Conservation (phyloP, 2,888 invertebrate genomes). For the Apocheima hispidaria region DNA sequence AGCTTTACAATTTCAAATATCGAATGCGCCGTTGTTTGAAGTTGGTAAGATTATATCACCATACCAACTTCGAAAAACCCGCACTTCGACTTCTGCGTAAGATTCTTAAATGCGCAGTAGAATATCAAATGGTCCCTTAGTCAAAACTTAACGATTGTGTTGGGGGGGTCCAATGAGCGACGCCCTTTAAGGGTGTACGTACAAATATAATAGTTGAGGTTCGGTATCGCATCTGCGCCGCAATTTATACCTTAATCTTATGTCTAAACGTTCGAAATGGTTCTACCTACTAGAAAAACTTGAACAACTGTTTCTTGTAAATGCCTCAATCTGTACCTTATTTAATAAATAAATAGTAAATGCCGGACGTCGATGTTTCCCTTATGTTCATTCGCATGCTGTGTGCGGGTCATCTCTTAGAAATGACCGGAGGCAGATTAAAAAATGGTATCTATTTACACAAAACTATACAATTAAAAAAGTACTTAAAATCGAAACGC, state of each 20-base stretch:
- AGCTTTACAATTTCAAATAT: no score
- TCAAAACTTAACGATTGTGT: neutral
- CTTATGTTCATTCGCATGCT: conserved; percentile 2
- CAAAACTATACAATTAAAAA: conserved; percentile 24
- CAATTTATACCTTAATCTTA: conserved; percentile 44
- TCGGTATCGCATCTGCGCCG: conserved; percentile 44
- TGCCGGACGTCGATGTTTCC: conserved; percentile 32
- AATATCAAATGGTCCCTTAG: neutral
- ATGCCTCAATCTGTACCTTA: conserved; percentile 46
- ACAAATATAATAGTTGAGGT: neutral
- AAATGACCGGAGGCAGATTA: conserved; percentile 29
- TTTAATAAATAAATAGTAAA: conserved; percentile 48
- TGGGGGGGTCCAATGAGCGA: neutral
- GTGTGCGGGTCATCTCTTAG: conserved; percentile 29
- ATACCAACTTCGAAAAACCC: no score
- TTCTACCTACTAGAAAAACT: conserved; percentile 45
- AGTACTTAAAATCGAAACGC: conserved; percentile 38
- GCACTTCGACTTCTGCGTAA: no score
- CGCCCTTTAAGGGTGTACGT: neutral
- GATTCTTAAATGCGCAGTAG: neutral
- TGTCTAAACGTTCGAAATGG: conserved; percentile 42
- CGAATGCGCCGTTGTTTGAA: no score
- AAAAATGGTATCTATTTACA: conserved; percentile 17
- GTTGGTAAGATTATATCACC: no score
- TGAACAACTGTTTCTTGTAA: conserved; percentile 47